Percentiles rank a stretch among this genome's conserved stretches.
Conservation (phyloP, 2,888 invertebrate genomes). For the Linyphia triangularis region DNA sequence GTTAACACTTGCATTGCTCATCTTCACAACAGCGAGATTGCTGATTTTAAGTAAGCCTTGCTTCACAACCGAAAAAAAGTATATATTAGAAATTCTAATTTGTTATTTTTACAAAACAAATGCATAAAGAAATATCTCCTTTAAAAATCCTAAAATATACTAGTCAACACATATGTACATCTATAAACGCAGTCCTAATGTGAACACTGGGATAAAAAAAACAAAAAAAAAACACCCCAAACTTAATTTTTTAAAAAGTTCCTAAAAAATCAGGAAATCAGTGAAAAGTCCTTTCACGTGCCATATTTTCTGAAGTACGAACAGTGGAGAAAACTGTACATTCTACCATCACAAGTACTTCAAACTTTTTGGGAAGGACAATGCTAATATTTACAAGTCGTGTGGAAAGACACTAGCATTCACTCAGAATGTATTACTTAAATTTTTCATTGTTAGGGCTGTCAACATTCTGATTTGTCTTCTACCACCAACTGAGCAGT, state of each 20-base stretch:
- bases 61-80: slow-evolving; percentile 34
- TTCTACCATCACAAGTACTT: slow-evolving; percentile 2
- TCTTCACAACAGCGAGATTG: not conserved
- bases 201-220: slow-evolving; percentile 44
- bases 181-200: slow-evolving; percentile 8
- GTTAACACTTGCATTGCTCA: not conserved
- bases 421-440: not conserved
- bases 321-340: slow-evolving; percentile 15
- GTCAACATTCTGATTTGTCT: slow-evolving; percentile 82
- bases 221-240: slow-evolving; percentile 29
- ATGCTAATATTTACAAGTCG: slow-evolving; percentile 52
- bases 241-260: slow-evolving; percentile 12
- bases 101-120: slow-evolving; percentile 44
- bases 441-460: not conserved
- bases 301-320: slow-evolving; percentile 3
- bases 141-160: slow-evolving; percentile 58
- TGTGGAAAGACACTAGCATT: not conserved
- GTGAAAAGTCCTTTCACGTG: not conserved
- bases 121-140: slow-evolving; percentile 30
- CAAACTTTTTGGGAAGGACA: slow-evolving; percentile 45
- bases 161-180: slow-evolving; percentile 65
- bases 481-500: slow-evolving; percentile 94
- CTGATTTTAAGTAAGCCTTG: slow-evolving; percentile 9
- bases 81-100: slow-evolving; percentile 67
- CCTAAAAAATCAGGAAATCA: slow-evolving; percentile 63